These are phyloP conservation scores for Pandemis heparana DNA, from an alignment of 2,888 invertebrate genomes.

Conservation along the genomic window DNA sequence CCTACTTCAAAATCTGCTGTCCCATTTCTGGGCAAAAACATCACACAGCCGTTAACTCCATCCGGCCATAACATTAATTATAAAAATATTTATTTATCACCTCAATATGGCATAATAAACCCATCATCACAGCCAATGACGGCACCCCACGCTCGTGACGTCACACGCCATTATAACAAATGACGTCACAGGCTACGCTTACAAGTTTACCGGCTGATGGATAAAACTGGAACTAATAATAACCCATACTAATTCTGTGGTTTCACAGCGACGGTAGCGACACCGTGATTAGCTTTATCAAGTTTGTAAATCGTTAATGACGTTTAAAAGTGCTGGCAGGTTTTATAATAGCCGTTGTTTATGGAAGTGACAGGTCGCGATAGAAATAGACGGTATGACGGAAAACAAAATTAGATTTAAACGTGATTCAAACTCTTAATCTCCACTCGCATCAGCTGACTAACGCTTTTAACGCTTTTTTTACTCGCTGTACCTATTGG, in stretches of 20 bases:
- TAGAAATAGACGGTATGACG: slow-evolving; percentile 15
- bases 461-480: background rate
- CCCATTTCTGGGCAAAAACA: background rate
- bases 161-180: slow-evolving; percentile 17
- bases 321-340: slow-evolving; percentile 16
- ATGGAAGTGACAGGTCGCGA: slow-evolving; percentile 16
- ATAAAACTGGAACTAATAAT: background rate
- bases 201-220: slow-evolving; percentile 11
- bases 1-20: background rate
- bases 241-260: background rate
- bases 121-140: slow-evolving; percentile 6
- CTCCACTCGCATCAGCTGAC: background rate
- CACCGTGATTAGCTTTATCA: background rate
- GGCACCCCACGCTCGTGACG: slow-evolving; percentile 14
- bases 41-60: slow-evolving; percentile 1
- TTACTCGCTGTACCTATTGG: too few species aligned
- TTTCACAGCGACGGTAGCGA: background rate
- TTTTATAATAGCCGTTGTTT: slow-evolving; percentile 25
- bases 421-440: background rate
- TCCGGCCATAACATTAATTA: slow-evolving; percentile 20
- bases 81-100: slow-evolving; percentile 9
- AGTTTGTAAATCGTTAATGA: background rate
- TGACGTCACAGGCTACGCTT: slow-evolving; percentile 20
- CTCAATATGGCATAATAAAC: slow-evolving; percentile 17
- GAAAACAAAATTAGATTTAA: background rate